Evolutionary conservation across 2,797 vertebrate species (phyloP).

Genomic region (Helarctos malayanus): DNA sequence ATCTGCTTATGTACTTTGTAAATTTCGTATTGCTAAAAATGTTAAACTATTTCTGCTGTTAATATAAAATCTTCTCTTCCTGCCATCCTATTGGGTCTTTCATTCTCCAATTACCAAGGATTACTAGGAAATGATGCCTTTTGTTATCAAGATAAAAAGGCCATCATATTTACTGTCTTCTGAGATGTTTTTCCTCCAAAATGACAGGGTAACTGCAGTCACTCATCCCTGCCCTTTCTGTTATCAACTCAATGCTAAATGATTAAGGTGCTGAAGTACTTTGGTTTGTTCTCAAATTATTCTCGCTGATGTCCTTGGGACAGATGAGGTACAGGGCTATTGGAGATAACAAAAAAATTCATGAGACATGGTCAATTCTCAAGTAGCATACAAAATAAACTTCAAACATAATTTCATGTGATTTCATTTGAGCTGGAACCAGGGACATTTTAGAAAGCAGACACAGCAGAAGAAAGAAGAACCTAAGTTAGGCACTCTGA

Average conservation of each 20-base stretch:
- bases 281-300: conserved; percentile 46
- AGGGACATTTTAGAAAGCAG: conserved; percentile 36
- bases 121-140: not conserved
- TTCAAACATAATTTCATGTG: conserved; percentile 41
- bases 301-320: conserved; percentile 34
- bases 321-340: conserved; percentile 46
- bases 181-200: not conserved
- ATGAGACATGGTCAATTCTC: not conserved
- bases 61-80: not conserved
- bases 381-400: not conserved
- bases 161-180: not conserved
- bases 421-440: conserved; percentile 57
- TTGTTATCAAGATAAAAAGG: not conserved
- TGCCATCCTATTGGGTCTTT: not conserved
- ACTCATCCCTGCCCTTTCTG: not conserved
- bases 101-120: not conserved
- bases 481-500: not conserved
- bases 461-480: not conserved
- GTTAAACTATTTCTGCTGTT: conserved; percentile 3
- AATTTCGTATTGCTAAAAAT: conserved; percentile 31
- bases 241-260: not conserved
- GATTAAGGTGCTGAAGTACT: not conserved
- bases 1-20: not conserved
- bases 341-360: conserved; percentile 26
- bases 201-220: not conserved